phyloP scores from a whole-genome alignment of 2,797 vertebrate species.

The Alexandromys oeconomus region DNA sequence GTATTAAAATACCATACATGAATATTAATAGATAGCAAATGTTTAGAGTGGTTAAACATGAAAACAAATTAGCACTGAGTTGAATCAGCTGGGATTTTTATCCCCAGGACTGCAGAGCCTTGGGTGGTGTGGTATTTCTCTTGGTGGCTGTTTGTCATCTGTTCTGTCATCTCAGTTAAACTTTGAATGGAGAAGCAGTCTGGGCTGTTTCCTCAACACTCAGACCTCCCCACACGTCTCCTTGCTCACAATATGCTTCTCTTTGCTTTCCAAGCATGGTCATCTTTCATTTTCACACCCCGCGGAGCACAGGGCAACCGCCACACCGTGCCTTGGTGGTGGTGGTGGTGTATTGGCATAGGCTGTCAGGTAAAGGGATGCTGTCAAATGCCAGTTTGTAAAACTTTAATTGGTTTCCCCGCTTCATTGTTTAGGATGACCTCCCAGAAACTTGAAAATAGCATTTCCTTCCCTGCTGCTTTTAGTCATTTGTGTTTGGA shows the following conservation, averaged over 20 bases:
- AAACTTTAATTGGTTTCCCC: constrained; percentile 75
- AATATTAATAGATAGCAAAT: constrained; percentile 77
- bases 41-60: constrained; percentile 74
- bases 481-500: constrained; percentile 78
- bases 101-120: constrained; percentile 43
- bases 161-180: constrained; percentile 73
- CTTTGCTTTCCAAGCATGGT: constrained; percentile 67
- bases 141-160: constrained; percentile 77
- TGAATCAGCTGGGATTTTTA: constrained; percentile 47
- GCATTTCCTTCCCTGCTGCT: constrained; percentile 79
- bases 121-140: constrained; percentile 66
- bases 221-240: constrained; percentile 72
- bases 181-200: constrained; percentile 73
- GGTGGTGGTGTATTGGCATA: background rate
- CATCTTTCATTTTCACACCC: constrained; percentile 65
- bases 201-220: constrained; percentile 76
- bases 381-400: constrained; percentile 63
- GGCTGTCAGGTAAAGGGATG: constrained; percentile 28
- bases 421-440: constrained; percentile 77
- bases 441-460: constrained; percentile 81
- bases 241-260: constrained; percentile 78
- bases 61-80: constrained; percentile 62
- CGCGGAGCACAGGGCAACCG: background rate
- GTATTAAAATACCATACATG: constrained; percentile 60
- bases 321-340: background rate